Percentiles rank a stretch among this genome's conserved stretches.
These are phyloP conservation scores for Mesorhabditis spiculigera DNA, from an alignment of 2,888 invertebrate species.

Conservation along the genomic window DNA sequence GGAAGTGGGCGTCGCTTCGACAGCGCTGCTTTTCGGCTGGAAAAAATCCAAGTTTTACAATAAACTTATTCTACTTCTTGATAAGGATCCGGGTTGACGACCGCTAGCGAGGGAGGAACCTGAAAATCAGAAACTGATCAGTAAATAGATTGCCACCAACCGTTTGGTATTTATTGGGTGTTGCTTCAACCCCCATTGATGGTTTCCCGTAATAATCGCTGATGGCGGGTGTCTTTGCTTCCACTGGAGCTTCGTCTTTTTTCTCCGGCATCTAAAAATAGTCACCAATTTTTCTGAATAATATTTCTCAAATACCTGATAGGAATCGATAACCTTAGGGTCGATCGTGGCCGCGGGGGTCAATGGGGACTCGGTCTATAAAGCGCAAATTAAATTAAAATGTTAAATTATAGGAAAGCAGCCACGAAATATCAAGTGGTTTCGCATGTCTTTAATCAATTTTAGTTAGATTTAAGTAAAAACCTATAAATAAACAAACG, in stretches of 20 bases:
- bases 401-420: background rate
- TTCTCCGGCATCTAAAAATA: background rate
- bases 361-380: background rate
- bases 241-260: background rate
- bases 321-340: background rate
- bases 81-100: too few species aligned
- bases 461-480: too few species aligned
- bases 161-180: background rate
- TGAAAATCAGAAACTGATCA: background rate
- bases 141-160: background rate
- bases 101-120: too few species aligned
- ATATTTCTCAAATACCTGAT: constrained; percentile 1
- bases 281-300: background rate
- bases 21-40: background rate
- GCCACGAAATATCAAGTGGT: background rate
- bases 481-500: too few species aligned
- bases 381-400: too few species aligned
- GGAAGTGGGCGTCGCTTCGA: background rate
- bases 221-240: background rate
- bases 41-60: too few species aligned
- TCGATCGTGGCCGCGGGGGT: constrained; percentile 1
- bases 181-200: background rate
- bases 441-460: background rate
- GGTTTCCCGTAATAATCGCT: constrained; percentile 3
- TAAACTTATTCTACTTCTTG: too few species aligned